Evolutionary conservation across 2,797 vertebrate species (phyloP), one percentile per base, ranked within the genome.

Genomic region (Eleutherodactylus coqui): DNA sequence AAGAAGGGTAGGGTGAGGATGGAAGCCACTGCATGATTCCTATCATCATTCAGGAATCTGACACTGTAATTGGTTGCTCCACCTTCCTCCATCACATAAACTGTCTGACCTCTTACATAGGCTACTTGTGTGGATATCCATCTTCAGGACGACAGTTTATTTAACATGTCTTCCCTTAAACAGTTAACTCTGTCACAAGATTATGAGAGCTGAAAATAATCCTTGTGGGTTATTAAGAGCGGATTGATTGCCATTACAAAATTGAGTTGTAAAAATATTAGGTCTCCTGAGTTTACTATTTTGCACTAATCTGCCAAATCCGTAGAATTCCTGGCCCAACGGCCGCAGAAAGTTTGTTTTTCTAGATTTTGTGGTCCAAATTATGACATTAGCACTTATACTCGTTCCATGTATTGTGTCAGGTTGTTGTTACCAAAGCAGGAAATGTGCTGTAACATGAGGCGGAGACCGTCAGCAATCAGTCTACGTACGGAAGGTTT

Each of bases 181-280:
- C n/a, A 29, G 81, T 75, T 49, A 82, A 72, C 43, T 45, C 41
- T 14, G 43, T 2, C 43, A 45, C 70, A 4, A 4, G 69, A 24
- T 43, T 72, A 38, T 47, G 27, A 49, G 27, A 49, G 13, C 72
- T 51, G 29, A 82, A 41, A 19, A 53, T 38, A n/a, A 75, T 83
- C 17, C 36, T 16, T 19, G 58, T 41, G 72, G 21, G 16, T 77
- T 76, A 76, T 76, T 76, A 76, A 5, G 47, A 43, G 83, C 75
- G 49, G 73, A 77, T 69, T 78, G 60, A 64, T 85, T 78, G 73
- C 75, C 64, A 69, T 85, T 64, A 78, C 72, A 76, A 24, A 34
- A 75, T 78, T 69, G 75, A 85, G 75, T 29, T 38, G 83, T 77
- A 53, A 69, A 69, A 85, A 85, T 85, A 85, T 85, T 85, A 77